Evolutionary conservation across 92 coral and sea anemone genomes (phyloP), one percentile per base, ranked within the genome.

Genomic region (Porites evermanni): DNA sequence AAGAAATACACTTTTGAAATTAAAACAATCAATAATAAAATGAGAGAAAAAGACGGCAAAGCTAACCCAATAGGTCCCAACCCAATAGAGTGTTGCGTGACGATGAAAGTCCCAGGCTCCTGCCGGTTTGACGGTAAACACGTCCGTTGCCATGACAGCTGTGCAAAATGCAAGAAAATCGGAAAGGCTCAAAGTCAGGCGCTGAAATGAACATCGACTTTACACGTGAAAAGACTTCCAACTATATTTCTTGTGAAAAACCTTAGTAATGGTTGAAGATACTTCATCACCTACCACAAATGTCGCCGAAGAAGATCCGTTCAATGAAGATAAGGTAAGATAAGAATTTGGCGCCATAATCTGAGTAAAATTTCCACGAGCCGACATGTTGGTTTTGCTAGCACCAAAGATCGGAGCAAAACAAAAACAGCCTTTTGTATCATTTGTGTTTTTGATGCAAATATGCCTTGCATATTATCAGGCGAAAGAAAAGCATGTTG

Each of bases 301-400:
- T 66, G 80, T 65, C 71, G 59, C 77, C 38, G 80, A 82, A 63
- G 74, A 84, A 80, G 95, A 94, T 79, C 91, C 95, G 2, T 94
- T 87, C 90, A 94, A 91, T 52, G 98, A 94, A 71, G 98, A 88
- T 75, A 82, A 94, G 95, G 98, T 94, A 71, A 72, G 86, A 71
- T 44, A 9, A 54, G 75, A 75, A 18, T 54, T 73, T 72, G 23
- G 72, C 56, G 82, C 32, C 29, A 63, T 18, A 8, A 11, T 56
- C 61, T 72, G 53, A 32, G 24, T 23, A 32, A 17, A 54, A 24
- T 69, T 24, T 13, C 26, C 14, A 26, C 26, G 32, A 7, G n/a
- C 12, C 71, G 64, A 81, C 74, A 66, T 66, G 64, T 20, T 66
- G 54, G 38, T 74, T 74, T 12, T 70, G 7, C 32, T 20, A 71